Base-by-base conservation (phyloP, 2,113 vertebrate genomes). In the Tringa solitaria region DNA sequence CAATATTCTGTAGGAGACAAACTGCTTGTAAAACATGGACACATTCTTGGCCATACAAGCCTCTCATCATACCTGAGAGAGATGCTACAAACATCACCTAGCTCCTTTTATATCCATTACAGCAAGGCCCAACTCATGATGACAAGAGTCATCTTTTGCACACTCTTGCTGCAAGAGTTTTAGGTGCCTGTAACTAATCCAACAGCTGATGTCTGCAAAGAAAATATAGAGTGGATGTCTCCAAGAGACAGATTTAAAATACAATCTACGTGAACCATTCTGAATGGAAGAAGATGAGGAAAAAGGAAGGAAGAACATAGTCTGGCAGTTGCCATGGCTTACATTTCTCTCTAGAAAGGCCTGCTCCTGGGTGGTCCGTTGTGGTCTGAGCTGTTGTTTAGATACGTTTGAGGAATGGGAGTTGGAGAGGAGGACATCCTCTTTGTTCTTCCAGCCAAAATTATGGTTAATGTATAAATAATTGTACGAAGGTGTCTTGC, bases 391-490 rank as follows among this genome's bases (percentile, higher is more conserved):
- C 59, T 89, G 80, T 85, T 91, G 81, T 33, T 67, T 78, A 63
- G 75, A 57, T 39, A 8, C 43, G 24, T 79, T 41, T 82, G 90
- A 96, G 68, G 61, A 74, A 16, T 3, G 24, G 53, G 53, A 61
- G 15, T 1, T 89, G 56, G 24, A 91, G 30, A 39, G 37, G 46
- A 84, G 77, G 87, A 76, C 74, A 37, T 80, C 23, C 45, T 64
- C 93, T 96, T 94, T 95, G 86, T 93, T 96, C 87, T 92, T 82
- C 43, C 46, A 60, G 93, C 81, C 94, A 95, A 93, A 84, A 73
- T 23, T 70, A 59, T 5, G 30, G 30, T 27, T 67, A 9, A 45
- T 37, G 35, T n/a, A 20, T 63, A 80, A 94, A 87, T 91, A 51
- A 63, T 35, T 77, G 41, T 16, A 35, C n/a, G 57, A 87, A 90